Percentiles rank a stretch among this genome's conserved stretches.
phyloP scores from a whole-genome alignment of 1,140 invertebrate species.

The Drosophila tristis region DNA sequence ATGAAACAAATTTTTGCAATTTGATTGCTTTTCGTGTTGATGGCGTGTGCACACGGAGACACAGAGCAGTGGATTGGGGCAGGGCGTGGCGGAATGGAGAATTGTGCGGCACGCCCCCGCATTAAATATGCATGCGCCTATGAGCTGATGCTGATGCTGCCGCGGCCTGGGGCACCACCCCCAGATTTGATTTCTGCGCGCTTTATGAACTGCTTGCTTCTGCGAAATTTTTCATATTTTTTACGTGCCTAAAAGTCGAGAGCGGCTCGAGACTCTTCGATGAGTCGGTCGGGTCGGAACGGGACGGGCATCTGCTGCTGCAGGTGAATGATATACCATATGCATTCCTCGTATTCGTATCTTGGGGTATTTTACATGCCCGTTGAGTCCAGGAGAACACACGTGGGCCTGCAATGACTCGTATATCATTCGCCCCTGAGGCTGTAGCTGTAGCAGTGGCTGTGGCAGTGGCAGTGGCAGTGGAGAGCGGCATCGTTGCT shows the following conservation, averaged over 20 bases:
- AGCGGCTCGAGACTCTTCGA: background rate
- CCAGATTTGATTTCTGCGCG: conserved; percentile 47
- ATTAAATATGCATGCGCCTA: conserved; percentile 80
- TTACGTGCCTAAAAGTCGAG: conserved; percentile 64
- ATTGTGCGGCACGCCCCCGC: conserved; percentile 24
- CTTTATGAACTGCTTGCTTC: conserved; percentile 64
- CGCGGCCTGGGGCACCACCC: no score
- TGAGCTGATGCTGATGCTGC: conserved; percentile 17
- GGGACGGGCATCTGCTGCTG: background rate
- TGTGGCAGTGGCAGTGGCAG: conserved; percentile 21
- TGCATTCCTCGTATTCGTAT: conserved; percentile 16
- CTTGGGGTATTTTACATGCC: conserved; percentile 46
- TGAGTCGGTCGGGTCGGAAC: no score
- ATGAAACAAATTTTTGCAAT: conserved; percentile 83
- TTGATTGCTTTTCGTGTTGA: conserved; percentile 81
- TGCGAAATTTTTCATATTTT: conserved; percentile 78
- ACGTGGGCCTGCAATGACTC: background rate
- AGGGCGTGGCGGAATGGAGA: background rate
- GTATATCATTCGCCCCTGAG: conserved; percentile 47
- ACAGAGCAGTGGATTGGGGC: background rate
- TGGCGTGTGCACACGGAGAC: conserved; percentile 45
- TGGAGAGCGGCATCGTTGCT: conserved; percentile 35
- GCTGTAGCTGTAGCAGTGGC: background rate
- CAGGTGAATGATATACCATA: conserved; percentile 38
- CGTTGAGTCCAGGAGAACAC: background rate